A percentile compares a stretch with the other conserved stretches of the same genome.
Conservation (phyloP, 2,797 vertebrate genomes). For the Micrastur ruficollis region DNA sequence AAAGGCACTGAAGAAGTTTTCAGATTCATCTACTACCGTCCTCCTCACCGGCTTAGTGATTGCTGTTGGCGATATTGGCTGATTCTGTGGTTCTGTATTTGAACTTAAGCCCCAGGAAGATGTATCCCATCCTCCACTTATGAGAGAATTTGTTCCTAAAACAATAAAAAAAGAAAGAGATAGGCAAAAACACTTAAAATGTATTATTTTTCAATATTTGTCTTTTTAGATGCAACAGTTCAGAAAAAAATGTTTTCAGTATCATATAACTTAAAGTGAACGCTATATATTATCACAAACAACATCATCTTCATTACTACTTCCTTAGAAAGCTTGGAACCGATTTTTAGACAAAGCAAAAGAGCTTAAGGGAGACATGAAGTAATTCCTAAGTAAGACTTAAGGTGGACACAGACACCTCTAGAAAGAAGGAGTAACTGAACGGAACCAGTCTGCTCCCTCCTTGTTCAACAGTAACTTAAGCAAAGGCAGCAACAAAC, state of each 20-base stretch:
- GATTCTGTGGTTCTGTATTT: constrained; percentile 73
- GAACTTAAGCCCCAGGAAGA: constrained; percentile 87
- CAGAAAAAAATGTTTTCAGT: background rate
- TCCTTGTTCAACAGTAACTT: background rate
- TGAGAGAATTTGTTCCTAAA: constrained; percentile 79
- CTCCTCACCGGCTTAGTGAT: constrained; percentile 96
- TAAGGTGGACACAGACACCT: background rate
- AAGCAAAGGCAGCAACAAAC: background rate
- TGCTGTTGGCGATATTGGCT: constrained; percentile 84
- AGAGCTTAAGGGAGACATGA: background rate
- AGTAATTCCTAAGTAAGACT: background rate
- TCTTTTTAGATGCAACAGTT: background rate
- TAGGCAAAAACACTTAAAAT: background rate
- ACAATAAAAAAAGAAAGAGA: background rate
- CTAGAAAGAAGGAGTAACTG: background rate
- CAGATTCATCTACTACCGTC: constrained; percentile 92
- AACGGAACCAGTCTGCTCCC: background rate
- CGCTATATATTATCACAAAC: background rate
- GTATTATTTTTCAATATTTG: background rate
- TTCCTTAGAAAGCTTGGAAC: background rate
- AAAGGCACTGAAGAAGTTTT: constrained; percentile 97
- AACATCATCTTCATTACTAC: background rate
- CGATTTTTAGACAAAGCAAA: background rate
- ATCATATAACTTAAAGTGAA: background rate
- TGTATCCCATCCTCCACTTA: constrained; percentile 92